These are phyloP conservation scores for Papilio gigon DNA, from an alignment of 2,888 invertebrate species.

Conservation along the genomic window DNA sequence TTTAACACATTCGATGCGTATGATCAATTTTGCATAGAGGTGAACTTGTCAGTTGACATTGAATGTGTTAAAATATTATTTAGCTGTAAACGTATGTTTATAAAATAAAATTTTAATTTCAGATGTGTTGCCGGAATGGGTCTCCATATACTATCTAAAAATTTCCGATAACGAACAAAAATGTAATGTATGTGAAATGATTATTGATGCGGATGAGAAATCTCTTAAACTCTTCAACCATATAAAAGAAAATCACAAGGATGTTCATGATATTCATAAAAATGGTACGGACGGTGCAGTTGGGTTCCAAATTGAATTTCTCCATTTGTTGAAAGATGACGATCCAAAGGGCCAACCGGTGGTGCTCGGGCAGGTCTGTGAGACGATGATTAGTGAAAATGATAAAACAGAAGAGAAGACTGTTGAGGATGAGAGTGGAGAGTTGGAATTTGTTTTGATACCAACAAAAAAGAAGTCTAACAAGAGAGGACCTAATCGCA, in stretches of 20 bases:
- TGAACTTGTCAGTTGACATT: neutral
- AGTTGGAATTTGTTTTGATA: slow-evolving; percentile 60
- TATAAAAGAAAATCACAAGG: slow-evolving; percentile 61
- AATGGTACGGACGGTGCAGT: slow-evolving; percentile 66
- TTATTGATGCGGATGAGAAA: slow-evolving; percentile 55
- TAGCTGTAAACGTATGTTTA: neutral
- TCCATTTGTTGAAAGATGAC: slow-evolving; percentile 66
- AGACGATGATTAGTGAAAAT: slow-evolving; percentile 51
- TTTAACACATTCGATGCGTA: neutral
- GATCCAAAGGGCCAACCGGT: slow-evolving; percentile 59
- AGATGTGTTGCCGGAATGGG: slow-evolving; percentile 65
- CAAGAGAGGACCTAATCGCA: slow-evolving; percentile 27
- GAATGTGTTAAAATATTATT: neutral
- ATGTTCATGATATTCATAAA: slow-evolving; percentile 70
- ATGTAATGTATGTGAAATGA: slow-evolving; percentile 68
- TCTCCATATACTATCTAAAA: slow-evolving; percentile 66
- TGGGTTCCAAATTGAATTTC: slow-evolving; percentile 73
- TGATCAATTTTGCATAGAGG: neutral
- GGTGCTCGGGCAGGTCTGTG: slow-evolving; percentile 64
- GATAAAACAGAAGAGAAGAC: slow-evolving; percentile 41
- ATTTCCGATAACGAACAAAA: slow-evolving; percentile 52
- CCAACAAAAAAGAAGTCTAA: slow-evolving; percentile 50
- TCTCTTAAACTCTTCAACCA: slow-evolving; percentile 60
- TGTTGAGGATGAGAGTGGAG: slow-evolving; percentile 48
- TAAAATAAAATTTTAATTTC: slow-evolving; percentile 42